Conservation (phyloP, 2,113 vertebrate genomes). For the Sorex araneus region DNA sequence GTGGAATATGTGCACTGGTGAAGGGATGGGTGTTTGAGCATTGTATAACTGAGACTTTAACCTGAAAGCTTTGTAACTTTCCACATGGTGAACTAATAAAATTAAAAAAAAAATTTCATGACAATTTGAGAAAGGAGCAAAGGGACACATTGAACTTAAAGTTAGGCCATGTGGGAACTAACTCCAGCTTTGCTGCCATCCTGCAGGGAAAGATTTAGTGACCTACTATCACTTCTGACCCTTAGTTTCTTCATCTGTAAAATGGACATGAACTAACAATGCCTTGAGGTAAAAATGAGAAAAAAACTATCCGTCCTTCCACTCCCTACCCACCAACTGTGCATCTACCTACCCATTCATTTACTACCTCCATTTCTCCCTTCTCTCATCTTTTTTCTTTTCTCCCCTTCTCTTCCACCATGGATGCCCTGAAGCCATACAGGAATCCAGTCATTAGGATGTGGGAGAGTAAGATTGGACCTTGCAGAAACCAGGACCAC, state of each 20-base stretch:
- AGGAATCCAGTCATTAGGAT: background rate
- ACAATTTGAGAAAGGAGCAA: background rate
- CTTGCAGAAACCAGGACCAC: background rate
- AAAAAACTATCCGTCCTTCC: too few species aligned
- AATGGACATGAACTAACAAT: background rate
- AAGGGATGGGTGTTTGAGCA: too few species aligned
- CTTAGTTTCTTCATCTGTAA: conserved; percentile 13
- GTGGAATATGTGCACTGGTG: too few species aligned
- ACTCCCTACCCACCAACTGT: background rate
- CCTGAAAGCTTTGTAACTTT: too few species aligned
- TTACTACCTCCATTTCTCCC: background rate
- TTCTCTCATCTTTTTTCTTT: too few species aligned
- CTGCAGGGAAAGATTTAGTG: background rate
- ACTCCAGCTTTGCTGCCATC: background rate
- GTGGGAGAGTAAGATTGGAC: background rate
- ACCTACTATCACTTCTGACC: background rate
- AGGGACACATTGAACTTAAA: background rate
- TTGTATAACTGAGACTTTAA: too few species aligned
- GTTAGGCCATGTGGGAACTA: background rate
- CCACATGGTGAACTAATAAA: too few species aligned
- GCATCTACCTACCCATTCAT: background rate
- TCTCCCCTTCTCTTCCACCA: too few species aligned
- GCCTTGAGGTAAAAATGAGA: too few species aligned
- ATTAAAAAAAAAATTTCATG: too few species aligned
- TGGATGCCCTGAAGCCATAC: background rate